Evolutionary conservation across 2,888 invertebrate genomes (phyloP).

Genomic region (Melieria omissa): DNA sequence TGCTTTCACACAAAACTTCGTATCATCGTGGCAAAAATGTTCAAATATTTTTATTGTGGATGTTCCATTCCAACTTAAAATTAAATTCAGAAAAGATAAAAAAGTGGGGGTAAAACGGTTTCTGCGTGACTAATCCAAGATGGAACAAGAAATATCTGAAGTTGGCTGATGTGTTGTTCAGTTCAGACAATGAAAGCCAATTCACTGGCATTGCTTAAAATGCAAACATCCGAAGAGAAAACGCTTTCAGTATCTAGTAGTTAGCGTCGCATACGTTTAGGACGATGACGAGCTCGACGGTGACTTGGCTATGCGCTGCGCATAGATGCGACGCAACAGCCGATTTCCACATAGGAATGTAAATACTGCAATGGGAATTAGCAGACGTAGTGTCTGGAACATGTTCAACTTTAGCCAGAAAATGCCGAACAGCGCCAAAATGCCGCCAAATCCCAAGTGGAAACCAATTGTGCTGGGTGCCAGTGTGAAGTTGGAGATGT

Average conservation of each 20-base stretch:
- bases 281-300: slow-evolving; percentile 40
- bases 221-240: slow-evolving; percentile 20
- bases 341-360: slow-evolving; percentile 96
- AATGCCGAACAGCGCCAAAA: slow-evolving; percentile 86
- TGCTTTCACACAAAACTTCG: slow-evolving; percentile 8
- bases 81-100: background rate
- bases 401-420: slow-evolving; percentile 96
- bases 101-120: too few relatives aligned
- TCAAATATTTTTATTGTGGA: background rate
- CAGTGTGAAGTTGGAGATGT: slow-evolving; percentile 83
- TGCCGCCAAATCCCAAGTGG: slow-evolving; percentile 90
- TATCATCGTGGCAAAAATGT: slow-evolving; percentile 6
- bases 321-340: slow-evolving; percentile 80
- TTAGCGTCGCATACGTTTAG: slow-evolving; percentile 33
- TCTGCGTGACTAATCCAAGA: too few relatives aligned
- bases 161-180: too few relatives aligned
- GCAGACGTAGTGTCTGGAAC: slow-evolving; percentile 94
- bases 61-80: background rate
- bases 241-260: background rate
- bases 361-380: slow-evolving; percentile 84
- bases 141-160: too few relatives aligned
- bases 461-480: slow-evolving; percentile 86
- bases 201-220: too few relatives aligned
- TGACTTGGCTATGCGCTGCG: slow-evolving; percentile 55
- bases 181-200: too few relatives aligned